Evolutionary conservation across 2,888 invertebrate species (phyloP).

Genomic region (Nebria salina): DNA sequence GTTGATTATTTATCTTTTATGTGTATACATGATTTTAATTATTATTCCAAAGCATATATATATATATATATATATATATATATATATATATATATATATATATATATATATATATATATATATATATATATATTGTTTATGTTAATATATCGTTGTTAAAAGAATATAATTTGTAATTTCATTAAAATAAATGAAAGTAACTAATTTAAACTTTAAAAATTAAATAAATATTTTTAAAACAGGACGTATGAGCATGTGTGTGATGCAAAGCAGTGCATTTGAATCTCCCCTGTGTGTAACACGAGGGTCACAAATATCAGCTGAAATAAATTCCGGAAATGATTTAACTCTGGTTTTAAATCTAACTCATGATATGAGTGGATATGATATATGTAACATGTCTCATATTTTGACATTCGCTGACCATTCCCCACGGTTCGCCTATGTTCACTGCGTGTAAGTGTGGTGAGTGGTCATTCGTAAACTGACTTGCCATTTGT

Average conservation of each 20-base stretch:
- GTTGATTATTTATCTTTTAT: too few species aligned
- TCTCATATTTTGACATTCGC: slow-evolving; percentile 38
- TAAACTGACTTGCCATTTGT: slow-evolving; percentile 18
- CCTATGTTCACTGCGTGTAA: background rate
- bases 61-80: too few species aligned
- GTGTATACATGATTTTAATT: too few species aligned
- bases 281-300: background rate
- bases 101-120: too few species aligned
- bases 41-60: too few species aligned
- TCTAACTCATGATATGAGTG: slow-evolving; percentile 33
- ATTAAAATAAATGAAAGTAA: too few species aligned
- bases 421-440: background rate
- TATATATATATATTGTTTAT: too few species aligned
- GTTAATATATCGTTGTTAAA: too few species aligned
- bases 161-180: too few species aligned
- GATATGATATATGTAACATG: slow-evolving; percentile 38
- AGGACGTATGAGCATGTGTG: background rate
- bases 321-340: slow-evolving; percentile 27
- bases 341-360: slow-evolving; percentile 34
- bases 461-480: slow-evolving; percentile 23
- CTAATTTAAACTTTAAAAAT: too few species aligned
- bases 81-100: too few species aligned
- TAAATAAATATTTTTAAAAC: background rate
- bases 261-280: background rate
- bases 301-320: slow-evolving; percentile 14